Conservation (phyloP, 2,113 vertebrate species). For the Gymnocephalus cernua region DNA sequence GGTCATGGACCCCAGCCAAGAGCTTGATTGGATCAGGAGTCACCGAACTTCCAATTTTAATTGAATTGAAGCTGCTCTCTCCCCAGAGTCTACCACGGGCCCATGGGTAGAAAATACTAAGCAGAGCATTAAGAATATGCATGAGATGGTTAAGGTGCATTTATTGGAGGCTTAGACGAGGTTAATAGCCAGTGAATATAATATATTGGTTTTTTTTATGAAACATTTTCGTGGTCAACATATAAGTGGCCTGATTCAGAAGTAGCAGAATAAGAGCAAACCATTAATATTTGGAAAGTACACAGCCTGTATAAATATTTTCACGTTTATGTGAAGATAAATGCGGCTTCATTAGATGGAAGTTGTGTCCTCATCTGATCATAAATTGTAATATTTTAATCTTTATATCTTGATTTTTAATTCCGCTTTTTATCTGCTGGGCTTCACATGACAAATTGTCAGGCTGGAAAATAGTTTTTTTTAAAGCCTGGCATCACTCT, state of each 20-base stretch:
- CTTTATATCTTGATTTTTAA: constrained; percentile 3
- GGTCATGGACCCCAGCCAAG: constrained; percentile 60
- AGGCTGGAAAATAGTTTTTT: not conserved
- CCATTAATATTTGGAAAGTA: constrained; percentile 16
- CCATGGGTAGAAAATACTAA: constrained; percentile 56
- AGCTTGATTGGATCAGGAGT: constrained; percentile 73
- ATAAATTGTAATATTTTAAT: constrained; percentile 19
- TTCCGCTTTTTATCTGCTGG: constrained; percentile 8
- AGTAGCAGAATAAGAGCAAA: constrained; percentile 10
- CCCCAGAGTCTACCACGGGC: constrained; percentile 49
- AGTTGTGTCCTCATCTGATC: constrained; percentile 8
- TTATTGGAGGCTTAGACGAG: constrained; percentile 48
- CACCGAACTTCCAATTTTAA: constrained; percentile 72
- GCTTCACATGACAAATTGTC: constrained; percentile 28
- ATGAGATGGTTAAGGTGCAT: constrained; percentile 46
- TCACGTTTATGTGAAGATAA: constrained; percentile 14
- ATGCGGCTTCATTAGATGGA: constrained; percentile 9
- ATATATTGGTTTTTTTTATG: constrained; percentile 12
- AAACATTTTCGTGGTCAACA: not conserved
- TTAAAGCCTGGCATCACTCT: constrained; percentile 15
- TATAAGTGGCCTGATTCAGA: not conserved
- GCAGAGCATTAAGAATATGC: constrained; percentile 64
- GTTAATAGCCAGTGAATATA: constrained; percentile 54
- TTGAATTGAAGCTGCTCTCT: constrained; percentile 70
- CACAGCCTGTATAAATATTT: constrained; percentile 4